Evolutionary conservation across 1,140 invertebrate species (phyloP).

Genomic region (Drosophila eugracilis): DNA sequence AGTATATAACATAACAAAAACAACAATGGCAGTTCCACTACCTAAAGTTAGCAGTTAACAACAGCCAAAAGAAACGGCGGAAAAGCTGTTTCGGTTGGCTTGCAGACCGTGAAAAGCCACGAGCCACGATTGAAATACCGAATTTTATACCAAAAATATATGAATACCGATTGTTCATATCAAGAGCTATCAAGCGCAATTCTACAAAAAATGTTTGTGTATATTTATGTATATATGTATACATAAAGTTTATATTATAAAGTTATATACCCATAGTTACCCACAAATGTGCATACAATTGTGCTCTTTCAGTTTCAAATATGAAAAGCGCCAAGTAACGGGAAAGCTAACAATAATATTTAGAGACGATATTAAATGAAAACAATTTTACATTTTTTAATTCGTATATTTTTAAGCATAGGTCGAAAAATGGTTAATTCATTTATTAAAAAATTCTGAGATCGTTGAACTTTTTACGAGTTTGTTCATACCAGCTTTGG

Average conservation of each 20-base stretch:
- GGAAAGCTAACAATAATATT: neutral
- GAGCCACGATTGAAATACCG: conserved; percentile 83
- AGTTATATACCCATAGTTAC: neutral
- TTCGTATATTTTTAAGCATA: too few species aligned
- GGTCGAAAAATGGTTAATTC: too few species aligned
- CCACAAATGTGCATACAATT: neutral
- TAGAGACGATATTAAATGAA: neutral
- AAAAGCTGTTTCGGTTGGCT: conserved; percentile 80
- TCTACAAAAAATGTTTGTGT: conserved; percentile 8
- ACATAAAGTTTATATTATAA: neutral
- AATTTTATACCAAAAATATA: conserved; percentile 81
- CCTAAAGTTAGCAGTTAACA: conserved; percentile 56
- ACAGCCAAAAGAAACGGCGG: conserved; percentile 76
- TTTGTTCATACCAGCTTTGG: neutral
- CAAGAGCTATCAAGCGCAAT: conserved; percentile 57
- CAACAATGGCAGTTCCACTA: conserved; percentile 38
- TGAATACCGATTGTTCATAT: conserved; percentile 77
- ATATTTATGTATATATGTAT: neutral
- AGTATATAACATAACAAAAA: conserved; percentile 36
- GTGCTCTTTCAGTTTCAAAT: neutral
- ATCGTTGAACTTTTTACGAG: conserved; percentile 8
- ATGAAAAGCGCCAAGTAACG: neutral
- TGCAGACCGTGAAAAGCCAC: conserved; percentile 82
- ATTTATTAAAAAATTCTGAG: neutral
- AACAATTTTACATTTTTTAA: too few species aligned